These are phyloP conservation scores for Podocnemis expansa DNA, from an alignment of 2,113 vertebrate genomes.

Conservation along the genomic window DNA sequence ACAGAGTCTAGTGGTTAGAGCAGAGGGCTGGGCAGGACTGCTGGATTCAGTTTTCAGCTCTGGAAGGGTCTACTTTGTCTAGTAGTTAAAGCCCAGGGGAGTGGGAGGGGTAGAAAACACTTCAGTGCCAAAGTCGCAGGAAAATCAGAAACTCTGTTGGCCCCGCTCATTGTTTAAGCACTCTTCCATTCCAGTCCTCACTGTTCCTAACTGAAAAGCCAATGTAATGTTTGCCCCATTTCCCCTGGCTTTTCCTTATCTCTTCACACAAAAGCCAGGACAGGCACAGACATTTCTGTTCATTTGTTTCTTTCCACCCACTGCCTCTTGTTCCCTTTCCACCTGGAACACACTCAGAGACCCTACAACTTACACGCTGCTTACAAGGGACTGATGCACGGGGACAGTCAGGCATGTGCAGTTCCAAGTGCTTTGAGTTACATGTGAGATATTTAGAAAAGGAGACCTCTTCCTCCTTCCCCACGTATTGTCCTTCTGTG, in stretches of 20 bases:
- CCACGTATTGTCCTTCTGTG: not conserved
- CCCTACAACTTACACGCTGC: not conserved
- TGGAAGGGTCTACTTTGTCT: not conserved
- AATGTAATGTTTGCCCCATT: not conserved
- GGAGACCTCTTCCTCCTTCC: not conserved
- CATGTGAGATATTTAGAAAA: not conserved
- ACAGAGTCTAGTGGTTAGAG: too few species aligned
- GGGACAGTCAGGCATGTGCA: not conserved
- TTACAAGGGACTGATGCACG: not conserved
- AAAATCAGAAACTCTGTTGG: not conserved
- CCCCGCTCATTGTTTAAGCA: not conserved
- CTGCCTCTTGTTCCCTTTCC: not conserved
- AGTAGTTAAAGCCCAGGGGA: not conserved
- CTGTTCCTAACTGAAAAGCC: not conserved
- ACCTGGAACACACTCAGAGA: not conserved
- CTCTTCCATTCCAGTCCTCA: too few species aligned
- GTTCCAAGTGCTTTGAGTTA: not conserved
- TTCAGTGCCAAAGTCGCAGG: too few species aligned
- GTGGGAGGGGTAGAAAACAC: too few species aligned
- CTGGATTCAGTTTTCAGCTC: not conserved
- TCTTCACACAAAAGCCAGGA: not conserved
- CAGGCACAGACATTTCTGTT: not conserved
- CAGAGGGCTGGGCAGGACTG: not conserved
- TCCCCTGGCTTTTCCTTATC: too few species aligned
- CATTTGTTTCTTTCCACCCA: not conserved